These are phyloP conservation scores for Belgica antarctica DNA, from an alignment of 2,888 invertebrate genomes.

Conservation along the genomic window DNA sequence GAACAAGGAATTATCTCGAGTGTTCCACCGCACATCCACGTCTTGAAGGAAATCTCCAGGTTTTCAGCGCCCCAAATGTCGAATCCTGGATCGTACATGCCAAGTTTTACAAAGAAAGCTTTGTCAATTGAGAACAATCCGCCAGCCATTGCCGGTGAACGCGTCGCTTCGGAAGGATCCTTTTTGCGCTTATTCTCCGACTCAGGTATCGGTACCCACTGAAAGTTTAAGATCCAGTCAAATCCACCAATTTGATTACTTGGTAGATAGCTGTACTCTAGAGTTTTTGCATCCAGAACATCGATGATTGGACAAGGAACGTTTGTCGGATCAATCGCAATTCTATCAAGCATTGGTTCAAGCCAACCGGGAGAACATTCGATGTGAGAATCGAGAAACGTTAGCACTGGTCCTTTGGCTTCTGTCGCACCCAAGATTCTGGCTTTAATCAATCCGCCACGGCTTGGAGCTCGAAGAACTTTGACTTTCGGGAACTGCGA, in stretches of 20 bases:
- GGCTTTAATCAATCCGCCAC: conserved; percentile 47
- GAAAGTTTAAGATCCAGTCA: conserved; percentile 24
- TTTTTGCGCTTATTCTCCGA: conserved; percentile 66
- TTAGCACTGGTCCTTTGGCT: conserved; percentile 46
- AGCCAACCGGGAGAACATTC: conserved; percentile 48
- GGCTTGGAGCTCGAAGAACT: conserved; percentile 24
- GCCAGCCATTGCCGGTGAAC: conserved; percentile 45
- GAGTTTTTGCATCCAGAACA: conserved; percentile 49
- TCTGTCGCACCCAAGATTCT: conserved; percentile 47
- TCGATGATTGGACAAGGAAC: conserved; percentile 52
- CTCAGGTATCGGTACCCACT: conserved; percentile 81
- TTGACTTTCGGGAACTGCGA: conserved; percentile 87
- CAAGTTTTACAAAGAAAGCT: conserved; percentile 47
- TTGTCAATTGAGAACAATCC: conserved; percentile 47
- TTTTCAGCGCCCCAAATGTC: conserved; percentile 25
- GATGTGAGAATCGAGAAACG: conserved; percentile 49
- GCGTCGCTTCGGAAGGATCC: conserved; percentile 50
- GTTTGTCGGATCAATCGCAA: conserved; percentile 45
- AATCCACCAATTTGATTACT: conserved; percentile 33
- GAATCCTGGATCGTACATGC: conserved; percentile 47
- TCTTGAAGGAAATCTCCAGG: background rate
- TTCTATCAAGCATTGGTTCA: conserved; percentile 50
- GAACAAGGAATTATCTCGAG: conserved; percentile 48
- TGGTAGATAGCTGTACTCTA: conserved; percentile 45
- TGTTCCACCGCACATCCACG: conserved; percentile 45